Base-by-base conservation (phyloP, 2,113 vertebrate genomes). In the Hystrix cristata region DNA sequence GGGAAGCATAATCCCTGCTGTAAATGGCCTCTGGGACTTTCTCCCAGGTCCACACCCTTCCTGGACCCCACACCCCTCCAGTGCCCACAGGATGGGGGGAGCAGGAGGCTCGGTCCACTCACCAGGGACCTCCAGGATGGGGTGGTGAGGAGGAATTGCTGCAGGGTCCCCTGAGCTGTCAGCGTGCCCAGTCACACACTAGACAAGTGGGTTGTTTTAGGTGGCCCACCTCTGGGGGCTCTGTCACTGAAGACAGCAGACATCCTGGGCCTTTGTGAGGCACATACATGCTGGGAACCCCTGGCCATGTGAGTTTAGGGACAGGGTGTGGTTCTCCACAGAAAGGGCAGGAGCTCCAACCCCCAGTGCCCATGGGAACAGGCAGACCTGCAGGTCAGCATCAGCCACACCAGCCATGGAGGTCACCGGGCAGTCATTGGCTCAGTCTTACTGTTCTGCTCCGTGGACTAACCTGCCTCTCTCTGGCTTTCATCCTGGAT, bases 311-410 rank as follows among this genome's bases (percentile, higher is more conserved):
- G 64, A 34, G 9, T 12, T 31, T 38, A 31, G 46, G 31, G 16
- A 46, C 19, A 1, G 1, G 3, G 6, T 18, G 14, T 51, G 46
- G 34, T 60, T 91, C 48, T 48, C 1, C 18, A 38, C 0, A 1
- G 15, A 29, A 3, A 5, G 4, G 14, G 55, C n/a, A 11, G 38
- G 29, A 0, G 11, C 19, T 38, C 2, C 0, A 0, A 27, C 11
- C 43, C 38, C 3, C 5, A 1, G 0, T 27, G 1, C 21, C 57
- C 11, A 14, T 6, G 2, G 15, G 34, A 21, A 38, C 21, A 1
- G 13, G 46, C 46, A 31, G 27, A 19, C 55, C 34, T 16, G 53
- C 34, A 25, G 67, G 93, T 2, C 27, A 14, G 34, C 46, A 0
- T 14, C 65, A 69, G 11, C 46, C 23, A 29, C 27, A 43, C 11